phyloP scores from a whole-genome alignment of 2,888 invertebrate species.

The Andrena trimmerana region DNA sequence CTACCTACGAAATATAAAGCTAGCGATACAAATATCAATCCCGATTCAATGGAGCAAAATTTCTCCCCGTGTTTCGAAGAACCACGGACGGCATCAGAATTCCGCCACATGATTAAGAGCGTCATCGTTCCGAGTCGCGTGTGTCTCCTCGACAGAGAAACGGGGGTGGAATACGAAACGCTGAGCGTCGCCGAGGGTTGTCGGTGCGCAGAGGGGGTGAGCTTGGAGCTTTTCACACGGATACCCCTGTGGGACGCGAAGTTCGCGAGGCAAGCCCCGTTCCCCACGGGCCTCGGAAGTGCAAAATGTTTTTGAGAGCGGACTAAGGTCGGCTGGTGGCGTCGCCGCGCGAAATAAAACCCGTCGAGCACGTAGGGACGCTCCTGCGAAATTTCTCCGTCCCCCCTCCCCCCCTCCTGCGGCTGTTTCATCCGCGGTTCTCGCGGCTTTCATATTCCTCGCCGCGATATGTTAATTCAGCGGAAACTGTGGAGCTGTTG shows the following conservation, averaged over 20 bases:
- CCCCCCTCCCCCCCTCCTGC: neutral
- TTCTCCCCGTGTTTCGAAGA: neutral
- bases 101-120: slow-evolving; percentile 48
- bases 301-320: slow-evolving; percentile 68
- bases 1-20: neutral
- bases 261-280: slow-evolving; percentile 56
- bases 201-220: neutral
- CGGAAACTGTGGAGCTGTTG: neutral
- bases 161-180: slow-evolving; percentile 68
- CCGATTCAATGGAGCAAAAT: neutral
- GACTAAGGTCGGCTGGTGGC: slow-evolving; percentile 42
- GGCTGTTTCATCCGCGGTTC: neutral
- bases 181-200: slow-evolving; percentile 41
- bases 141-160: slow-evolving; percentile 55
- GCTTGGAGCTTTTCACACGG: slow-evolving; percentile 61
- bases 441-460: neutral
- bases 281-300: slow-evolving; percentile 50
- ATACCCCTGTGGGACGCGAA: slow-evolving; percentile 55
- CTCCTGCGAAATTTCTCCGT: slow-evolving; percentile 17
- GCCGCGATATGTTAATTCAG: slow-evolving; percentile 22
- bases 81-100: slow-evolving; percentile 9
- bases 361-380: slow-evolving; percentile 23
- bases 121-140: slow-evolving; percentile 52
- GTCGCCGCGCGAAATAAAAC: slow-evolving; percentile 39
- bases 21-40: neutral